Base-by-base conservation (phyloP, 1,140 invertebrate species). In the Kradibia gibbosae region DNA sequence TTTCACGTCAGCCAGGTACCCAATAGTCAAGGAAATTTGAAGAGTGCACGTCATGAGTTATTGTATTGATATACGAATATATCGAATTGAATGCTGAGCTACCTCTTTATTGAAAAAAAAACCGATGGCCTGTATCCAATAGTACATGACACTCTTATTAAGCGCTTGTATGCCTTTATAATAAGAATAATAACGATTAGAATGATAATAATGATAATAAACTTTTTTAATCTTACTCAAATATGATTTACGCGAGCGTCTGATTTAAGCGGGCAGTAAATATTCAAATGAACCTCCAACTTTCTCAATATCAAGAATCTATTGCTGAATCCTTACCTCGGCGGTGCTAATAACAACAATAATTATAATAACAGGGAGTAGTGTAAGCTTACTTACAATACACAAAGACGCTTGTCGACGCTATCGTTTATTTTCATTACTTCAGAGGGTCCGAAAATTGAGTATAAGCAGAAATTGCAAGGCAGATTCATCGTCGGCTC, bases 1-100 rank as follows among this genome's bases (percentile, higher is more conserved):
- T 65, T 65, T 65, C 60, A 65, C 57, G 57, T 36, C 31, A 22
- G 31, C 13, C 60, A 36, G 31, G 60, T 65, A 65, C 17, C 60
- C 31, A 65, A 36, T 65, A 65, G n/a, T n/a, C n/a, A n/a, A 65
- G 15, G 60, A 34, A 28, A 1, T 65, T 34, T 34, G 22, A 8
- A 65, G 60, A 28, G 31, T 8, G 31, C 0, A 65, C 3, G 4
- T 65, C 15, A 25, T 36, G 2, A 65, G 22, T 65, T 13, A 15
- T 22, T 11, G 60, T 31, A 62, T 62, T 65, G 31, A 20, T 15
- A 65, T 17, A 11, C 36, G 60, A 65, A 65, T 65, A 65, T n/a
- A 17, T 65, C 15, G 8, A 20, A 17, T 36, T 10, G 15, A 20
- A 17, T 20, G n/a, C 36, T 34, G 28, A 36, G 28, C 28, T 65